Base-by-base conservation (phyloP, 2,797 vertebrate genomes). In the Catharus ustulatus region DNA sequence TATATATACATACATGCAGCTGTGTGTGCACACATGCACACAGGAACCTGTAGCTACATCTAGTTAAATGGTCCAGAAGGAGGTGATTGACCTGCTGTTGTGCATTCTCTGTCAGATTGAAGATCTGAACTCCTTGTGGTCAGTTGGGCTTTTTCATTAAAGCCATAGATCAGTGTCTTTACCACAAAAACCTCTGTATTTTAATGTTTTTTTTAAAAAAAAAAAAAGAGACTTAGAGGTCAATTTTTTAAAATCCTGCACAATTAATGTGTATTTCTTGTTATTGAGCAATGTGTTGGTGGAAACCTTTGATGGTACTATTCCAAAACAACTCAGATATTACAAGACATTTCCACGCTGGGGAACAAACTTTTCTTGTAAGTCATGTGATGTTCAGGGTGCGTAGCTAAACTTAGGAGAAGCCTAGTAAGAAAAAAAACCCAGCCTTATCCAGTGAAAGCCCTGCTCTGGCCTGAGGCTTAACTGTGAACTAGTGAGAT, bases 231-330 rank as follows among this genome's bases (percentile, higher is more conserved):
- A 10, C 32, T 10, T 27, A 52, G 23, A 61, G 38, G 23, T 67
- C 49, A 74, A 79, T 61, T 51, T 71, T 22, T 62, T 71, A 78
- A 63, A 1, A 24, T 74, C 40, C 19, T 78, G n/a, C 8, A n/a
- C 63, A 62, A 80, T 58, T 51, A 91, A 55, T 76, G 18, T 75
- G 21, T 80, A 27, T 79, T 90, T 90, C 67, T 87, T 91, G 13
- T 45, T 72, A 55, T n/a, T 87, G 84, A 89, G 61, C 34, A 76
- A 1, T 75, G 8, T 54, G 13, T 72, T 92, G 78, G 64, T 92
- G 63, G 61, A 94, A 90, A 54, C 20, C 32, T 78, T 30, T 67
- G 58, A 54, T 79, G 49, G 24, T 23, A 2, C 9, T 34, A 13
- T 85, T 83, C 45, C 58, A 87, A 43, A 87, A 54, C 48, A 90